Evolutionary conservation across 2,888 invertebrate genomes (phyloP).

Genomic region (Encarsia formosa): DNA sequence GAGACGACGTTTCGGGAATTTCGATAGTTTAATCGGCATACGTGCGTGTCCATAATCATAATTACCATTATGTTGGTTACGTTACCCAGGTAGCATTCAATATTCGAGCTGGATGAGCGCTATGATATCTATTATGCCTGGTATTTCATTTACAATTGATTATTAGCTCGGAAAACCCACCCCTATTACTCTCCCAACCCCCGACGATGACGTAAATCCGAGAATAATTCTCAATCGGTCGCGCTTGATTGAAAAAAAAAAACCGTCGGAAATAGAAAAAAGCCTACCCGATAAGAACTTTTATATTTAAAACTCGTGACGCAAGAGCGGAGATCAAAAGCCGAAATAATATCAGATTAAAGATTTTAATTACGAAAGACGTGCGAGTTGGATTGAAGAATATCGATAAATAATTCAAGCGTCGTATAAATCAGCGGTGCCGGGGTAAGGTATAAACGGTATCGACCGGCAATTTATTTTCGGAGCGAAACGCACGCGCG

Average conservation of each 20-base stretch:
- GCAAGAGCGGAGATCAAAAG: too few relatives aligned
- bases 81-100: slow-evolving; percentile 11
- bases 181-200: too few relatives aligned
- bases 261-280: too few relatives aligned
- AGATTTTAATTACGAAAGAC: too few relatives aligned
- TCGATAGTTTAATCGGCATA: slow-evolving; percentile 7
- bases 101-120: slow-evolving; percentile 6
- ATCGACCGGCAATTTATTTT: slow-evolving; percentile 8
- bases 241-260: too few relatives aligned
- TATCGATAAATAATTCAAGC: not conserved
- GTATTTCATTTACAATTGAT: slow-evolving; percentile 23
- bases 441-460: not conserved
- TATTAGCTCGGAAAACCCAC: too few relatives aligned
- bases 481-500: not conserved
- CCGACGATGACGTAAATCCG: too few relatives aligned
- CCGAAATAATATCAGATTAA: too few relatives aligned
- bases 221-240: too few relatives aligned
- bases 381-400: too few relatives aligned
- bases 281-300: too few relatives aligned
- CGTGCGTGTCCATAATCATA: slow-evolving; percentile 11
- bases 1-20: slow-evolving; percentile 13
- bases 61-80: slow-evolving; percentile 18
- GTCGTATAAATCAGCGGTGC: not conserved
- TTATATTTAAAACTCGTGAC: too few relatives aligned
- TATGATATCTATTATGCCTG: slow-evolving; percentile 19